Evolutionary conservation across 2,113 vertebrate genomes (phyloP), one percentile per base, ranked within the genome.

Genomic region (Eidolon helvum): DNA sequence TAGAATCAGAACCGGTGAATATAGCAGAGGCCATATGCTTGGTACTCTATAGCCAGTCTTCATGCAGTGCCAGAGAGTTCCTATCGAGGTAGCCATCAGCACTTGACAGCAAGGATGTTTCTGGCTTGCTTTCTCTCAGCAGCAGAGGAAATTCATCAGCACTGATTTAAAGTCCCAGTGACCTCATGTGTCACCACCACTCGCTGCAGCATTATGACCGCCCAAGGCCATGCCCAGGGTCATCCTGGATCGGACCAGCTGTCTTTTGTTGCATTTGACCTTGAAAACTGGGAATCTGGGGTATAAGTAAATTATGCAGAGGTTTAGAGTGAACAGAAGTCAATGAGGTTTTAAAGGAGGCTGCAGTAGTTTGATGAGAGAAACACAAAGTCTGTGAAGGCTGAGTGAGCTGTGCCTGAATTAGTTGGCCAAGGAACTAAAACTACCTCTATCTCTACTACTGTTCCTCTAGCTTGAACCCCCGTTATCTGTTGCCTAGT

Each of bases 231-330:
- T 26, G 66, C 87, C 90, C 71, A 69, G 38, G 69, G 80, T 97
- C 66, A 87, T 35, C 48, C 35, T 63, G 77, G 75, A 92, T 66
- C 85, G 83, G 88, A 92, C 93, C 94, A 90, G 28, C 80, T 95
- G 85, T 97, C 85, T 96, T 97, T 87, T 91, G 53, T 96, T 97
- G 90, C 48, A 72, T 94, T 94, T 96, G 87, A 97, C 97, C 95
- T 96, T 97, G 92, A 93, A 96, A 87, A 80, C 53, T 10, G 40
- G 22, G 33, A 69, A 57, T 95, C 87, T 61, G 85, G 90, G 75
- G 80, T 75, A 33, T 80, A 85, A 95, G 72, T 96, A 92, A 97
- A 96, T 92, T 84, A 50, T 40, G 19, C 38, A 57, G 74, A 88
- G 50, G 35, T 93, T 94, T 87, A 84, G 71, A 65, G 59, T 69